Evolutionary conservation across 1,140 invertebrate species (phyloP).

Genomic region (Camponotus pennsylvanicus): DNA sequence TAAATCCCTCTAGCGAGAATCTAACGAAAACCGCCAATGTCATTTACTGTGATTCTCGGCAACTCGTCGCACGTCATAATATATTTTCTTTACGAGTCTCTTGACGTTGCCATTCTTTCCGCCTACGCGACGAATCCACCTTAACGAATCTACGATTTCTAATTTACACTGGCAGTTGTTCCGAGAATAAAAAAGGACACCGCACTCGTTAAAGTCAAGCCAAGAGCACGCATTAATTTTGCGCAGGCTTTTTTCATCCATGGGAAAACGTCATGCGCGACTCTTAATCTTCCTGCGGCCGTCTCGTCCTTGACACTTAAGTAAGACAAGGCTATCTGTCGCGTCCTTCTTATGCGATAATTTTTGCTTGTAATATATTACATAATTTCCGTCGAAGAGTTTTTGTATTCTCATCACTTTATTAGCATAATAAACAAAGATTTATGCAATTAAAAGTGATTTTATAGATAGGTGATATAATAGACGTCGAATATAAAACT

Average conservation of each 20-base stretch:
- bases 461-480: neutral
- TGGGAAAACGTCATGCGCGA: neutral
- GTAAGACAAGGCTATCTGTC: neutral
- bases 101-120: constrained; percentile 62
- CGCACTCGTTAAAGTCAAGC: constrained; percentile 33
- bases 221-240: neutral
- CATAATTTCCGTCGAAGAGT: too few relatives aligned
- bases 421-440: neutral
- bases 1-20: neutral
- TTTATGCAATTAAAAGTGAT: neutral
- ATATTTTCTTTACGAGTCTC: constrained; percentile 58
- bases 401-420: constrained; percentile 2
- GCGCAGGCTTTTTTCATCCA: neutral
- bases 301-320: neutral
- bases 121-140: constrained; percentile 47
- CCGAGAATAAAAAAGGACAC: constrained; percentile 49
- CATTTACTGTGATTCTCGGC: neutral
- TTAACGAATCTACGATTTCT: constrained; percentile 63
- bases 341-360: neutral
- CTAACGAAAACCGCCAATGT: neutral
- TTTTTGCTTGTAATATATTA: neutral
- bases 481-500: neutral
- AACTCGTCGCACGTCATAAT: constrained; percentile 24
- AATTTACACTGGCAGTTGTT: constrained; percentile 57
- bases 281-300: constrained; percentile 12